These are phyloP conservation scores for Indicator indicator DNA, from an alignment of 2,113 vertebrate genomes.

Conservation along the genomic window DNA sequence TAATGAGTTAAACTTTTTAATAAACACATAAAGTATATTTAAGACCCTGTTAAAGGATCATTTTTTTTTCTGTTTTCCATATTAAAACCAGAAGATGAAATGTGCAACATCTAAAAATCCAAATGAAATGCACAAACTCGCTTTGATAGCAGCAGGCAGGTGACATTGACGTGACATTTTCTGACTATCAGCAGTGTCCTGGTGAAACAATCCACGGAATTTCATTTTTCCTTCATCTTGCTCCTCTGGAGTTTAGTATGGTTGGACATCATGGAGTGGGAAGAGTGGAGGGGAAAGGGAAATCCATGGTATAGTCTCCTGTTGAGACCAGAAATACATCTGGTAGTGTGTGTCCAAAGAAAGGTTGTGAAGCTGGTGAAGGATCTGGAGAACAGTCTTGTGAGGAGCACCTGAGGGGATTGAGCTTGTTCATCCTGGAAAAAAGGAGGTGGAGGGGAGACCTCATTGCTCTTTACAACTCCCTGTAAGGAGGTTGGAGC, in stretches of 20 bases:
- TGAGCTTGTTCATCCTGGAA: too few species aligned
- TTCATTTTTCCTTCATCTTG: neutral
- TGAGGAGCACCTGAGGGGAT: too few species aligned
- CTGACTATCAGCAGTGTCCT: neutral
- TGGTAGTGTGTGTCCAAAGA: neutral
- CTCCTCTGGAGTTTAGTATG: neutral
- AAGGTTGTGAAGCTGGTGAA: too few species aligned
- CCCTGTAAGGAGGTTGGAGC: too few species aligned
- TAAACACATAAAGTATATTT: constrained; percentile 1
- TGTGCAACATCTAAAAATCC: neutral
- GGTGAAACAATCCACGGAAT: neutral
- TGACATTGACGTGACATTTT: neutral
- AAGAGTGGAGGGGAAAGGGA: neutral
- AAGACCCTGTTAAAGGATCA: neutral
- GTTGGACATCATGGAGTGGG: neutral
- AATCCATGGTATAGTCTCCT: neutral
- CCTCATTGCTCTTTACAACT: too few species aligned
- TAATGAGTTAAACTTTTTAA: constrained; percentile 16
- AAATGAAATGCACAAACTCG: neutral
- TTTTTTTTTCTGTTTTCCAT: neutral
- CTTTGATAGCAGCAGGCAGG: neutral
- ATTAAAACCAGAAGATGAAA: neutral
- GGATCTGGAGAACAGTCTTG: too few species aligned
- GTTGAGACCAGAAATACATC: neutral
- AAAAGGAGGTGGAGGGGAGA: too few species aligned